Percentiles rank a stretch among this genome's conserved stretches.
These are phyloP conservation scores for Anadara kagoshimensis DNA, from an alignment of 1,140 invertebrate genomes.

Conservation along the genomic window DNA sequence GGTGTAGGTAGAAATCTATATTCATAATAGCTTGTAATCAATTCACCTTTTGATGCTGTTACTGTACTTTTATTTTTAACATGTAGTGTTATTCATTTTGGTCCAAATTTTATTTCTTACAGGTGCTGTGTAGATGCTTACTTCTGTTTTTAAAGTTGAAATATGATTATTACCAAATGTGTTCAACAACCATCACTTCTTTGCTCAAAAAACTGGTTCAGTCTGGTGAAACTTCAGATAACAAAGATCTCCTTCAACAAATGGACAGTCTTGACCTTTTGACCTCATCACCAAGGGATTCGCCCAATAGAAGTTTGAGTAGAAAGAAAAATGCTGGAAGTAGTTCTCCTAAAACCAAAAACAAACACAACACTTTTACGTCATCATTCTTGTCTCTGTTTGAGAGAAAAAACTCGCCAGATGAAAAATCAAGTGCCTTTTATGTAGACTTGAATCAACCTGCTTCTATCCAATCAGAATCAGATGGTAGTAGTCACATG, in stretches of 20 bases:
- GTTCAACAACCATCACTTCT: slow-evolving; percentile 54
- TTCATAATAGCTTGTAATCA: too few species aligned
- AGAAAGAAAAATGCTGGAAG: slow-evolving; percentile 32
- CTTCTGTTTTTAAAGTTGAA: slow-evolving; percentile 62
- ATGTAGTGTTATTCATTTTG: too few species aligned
- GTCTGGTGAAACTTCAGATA: slow-evolving; percentile 44
- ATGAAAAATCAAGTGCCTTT: slow-evolving; percentile 59
- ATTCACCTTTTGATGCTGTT: too few species aligned
- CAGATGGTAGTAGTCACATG: slow-evolving; percentile 6
- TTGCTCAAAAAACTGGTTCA: slow-evolving; percentile 51
- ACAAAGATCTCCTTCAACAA: slow-evolving; percentile 42
- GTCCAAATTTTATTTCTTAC: slow-evolving; percentile 30
- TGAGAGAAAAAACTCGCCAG: slow-evolving; percentile 58
- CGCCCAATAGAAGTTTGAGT: slow-evolving; percentile 18
- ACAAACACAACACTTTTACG: slow-evolving; percentile 45
- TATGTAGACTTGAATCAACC: slow-evolving; percentile 55
- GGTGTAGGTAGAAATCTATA: too few species aligned
- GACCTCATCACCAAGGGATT: slow-evolving; percentile 40
- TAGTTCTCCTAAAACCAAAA: slow-evolving; percentile 42
- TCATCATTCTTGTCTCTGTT: slow-evolving; percentile 64
- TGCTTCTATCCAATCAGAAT: slow-evolving; percentile 22
- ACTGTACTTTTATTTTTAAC: too few species aligned
- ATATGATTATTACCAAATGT: slow-evolving; percentile 62
- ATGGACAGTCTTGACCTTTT: slow-evolving; percentile 47
- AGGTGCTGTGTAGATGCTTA: slow-evolving; percentile 57